These are phyloP conservation scores for Apamea monoglypha DNA, from an alignment of 2,888 invertebrate species.

Conservation along the genomic window DNA sequence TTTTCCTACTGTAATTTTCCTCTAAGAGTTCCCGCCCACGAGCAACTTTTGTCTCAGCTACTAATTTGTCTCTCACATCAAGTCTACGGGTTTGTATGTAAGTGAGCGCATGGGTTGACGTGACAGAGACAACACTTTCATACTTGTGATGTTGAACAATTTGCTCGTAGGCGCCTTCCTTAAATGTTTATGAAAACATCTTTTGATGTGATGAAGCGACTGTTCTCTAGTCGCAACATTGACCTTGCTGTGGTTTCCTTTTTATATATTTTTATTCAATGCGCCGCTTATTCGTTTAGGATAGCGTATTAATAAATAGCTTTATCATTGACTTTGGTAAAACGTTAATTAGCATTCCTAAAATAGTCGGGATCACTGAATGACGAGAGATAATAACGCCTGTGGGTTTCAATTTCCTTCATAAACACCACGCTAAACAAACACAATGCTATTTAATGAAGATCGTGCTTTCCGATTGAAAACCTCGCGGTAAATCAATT, in stretches of 20 bases:
- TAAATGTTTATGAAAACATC: not conserved
- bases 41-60: not conserved
- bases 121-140: not conserved
- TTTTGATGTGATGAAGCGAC: not conserved
- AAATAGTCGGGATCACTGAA: not conserved
- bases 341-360: not conserved
- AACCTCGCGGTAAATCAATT: not conserved
- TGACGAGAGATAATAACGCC: not conserved
- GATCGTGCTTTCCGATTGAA: not conserved
- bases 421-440: not conserved
- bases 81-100: not conserved
- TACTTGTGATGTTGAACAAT: not conserved
- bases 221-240: not conserved
- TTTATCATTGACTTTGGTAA: not conserved
- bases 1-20: not conserved
- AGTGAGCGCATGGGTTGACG: not conserved
- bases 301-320: not conserved
- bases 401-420: not conserved
- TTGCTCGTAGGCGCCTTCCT: not conserved
- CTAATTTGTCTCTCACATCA: not conserved
- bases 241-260: too few relatives aligned
- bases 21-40: not conserved
- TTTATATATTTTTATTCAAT: not conserved
- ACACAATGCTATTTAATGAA: conserved; percentile 4
- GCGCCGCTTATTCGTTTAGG: not conserved